These are phyloP conservation scores for Atractosteus spatula DNA, from an alignment of 2,113 vertebrate species.

Conservation along the genomic window DNA sequence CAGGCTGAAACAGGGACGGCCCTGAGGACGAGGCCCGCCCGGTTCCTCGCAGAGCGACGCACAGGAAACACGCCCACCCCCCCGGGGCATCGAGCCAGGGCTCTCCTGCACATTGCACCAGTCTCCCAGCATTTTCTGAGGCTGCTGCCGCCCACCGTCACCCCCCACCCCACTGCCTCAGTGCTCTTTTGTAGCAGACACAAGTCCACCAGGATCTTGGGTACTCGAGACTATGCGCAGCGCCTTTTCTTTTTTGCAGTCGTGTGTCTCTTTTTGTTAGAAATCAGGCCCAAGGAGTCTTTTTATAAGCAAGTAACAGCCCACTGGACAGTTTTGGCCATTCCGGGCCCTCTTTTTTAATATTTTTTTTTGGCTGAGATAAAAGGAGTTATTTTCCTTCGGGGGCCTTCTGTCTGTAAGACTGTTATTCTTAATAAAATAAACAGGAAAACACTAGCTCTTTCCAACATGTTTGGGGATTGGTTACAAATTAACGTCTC, in stretches of 20 bases:
- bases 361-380: slow-evolving; percentile 24
- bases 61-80: slow-evolving; percentile 22
- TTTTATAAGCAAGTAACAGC: slow-evolving; percentile 39
- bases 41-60: not conserved
- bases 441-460: slow-evolving; percentile 44
- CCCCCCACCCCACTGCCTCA: not conserved
- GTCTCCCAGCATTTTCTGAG: slow-evolving; percentile 26
- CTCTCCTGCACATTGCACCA: slow-evolving; percentile 31
- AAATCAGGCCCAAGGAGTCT: slow-evolving; percentile 8
- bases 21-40: slow-evolving; percentile 51
- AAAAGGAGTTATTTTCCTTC: slow-evolving; percentile 42
- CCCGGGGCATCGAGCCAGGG: slow-evolving; percentile 44
- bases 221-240: slow-evolving; percentile 36
- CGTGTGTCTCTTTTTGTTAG: slow-evolving; percentile 15
- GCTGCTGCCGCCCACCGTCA: slow-evolving; percentile 16
- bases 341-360: slow-evolving; percentile 50
- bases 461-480: slow-evolving; percentile 42
- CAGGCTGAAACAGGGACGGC: slow-evolving; percentile 88
- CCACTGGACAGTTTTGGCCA: slow-evolving; percentile 43
- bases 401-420: slow-evolving; percentile 34
- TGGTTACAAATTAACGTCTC: slow-evolving; percentile 38
- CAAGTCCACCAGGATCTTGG: slow-evolving; percentile 48
- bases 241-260: not conserved
- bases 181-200: slow-evolving; percentile 57
- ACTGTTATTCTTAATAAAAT: slow-evolving; percentile 27